Conservation (phyloP, 2,113 vertebrate species). For the Rynchops niger region DNA sequence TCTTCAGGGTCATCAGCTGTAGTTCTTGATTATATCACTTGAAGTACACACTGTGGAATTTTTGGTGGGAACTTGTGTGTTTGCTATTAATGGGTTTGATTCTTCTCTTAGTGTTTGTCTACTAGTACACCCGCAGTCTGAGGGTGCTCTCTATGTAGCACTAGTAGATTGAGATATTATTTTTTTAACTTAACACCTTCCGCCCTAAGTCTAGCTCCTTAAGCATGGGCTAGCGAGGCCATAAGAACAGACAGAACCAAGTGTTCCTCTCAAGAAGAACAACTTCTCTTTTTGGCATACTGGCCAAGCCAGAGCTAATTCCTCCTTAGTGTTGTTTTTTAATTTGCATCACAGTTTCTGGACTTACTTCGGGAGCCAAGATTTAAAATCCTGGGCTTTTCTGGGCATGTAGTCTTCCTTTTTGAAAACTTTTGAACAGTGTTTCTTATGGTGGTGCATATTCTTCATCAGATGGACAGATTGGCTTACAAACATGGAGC, state of each 20-base stretch:
- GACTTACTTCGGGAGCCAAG: neutral
- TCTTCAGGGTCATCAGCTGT: neutral
- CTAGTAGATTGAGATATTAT: neutral
- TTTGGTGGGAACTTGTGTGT: neutral
- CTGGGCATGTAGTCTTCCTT: neutral
- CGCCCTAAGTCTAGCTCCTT: neutral
- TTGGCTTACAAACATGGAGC: neutral
- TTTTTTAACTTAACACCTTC: neutral
- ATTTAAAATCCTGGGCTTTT: neutral
- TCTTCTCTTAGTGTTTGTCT: neutral
- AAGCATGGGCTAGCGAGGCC: neutral
- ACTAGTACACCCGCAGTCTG: fast-evolving
- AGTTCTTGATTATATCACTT: neutral
- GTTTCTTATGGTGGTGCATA: neutral
- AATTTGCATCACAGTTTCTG: neutral
- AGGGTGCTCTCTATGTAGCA: neutral
- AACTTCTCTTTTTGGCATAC: no score
- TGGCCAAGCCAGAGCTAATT: neutral
- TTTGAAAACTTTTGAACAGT: neutral
- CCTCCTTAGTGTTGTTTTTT: neutral
- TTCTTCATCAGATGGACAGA: neutral
- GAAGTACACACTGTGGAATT: neutral
- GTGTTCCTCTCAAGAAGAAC: neutral
- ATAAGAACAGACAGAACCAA: neutral
- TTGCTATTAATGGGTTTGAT: neutral